Conservation (phyloP, 2,888 invertebrate species). For the Drosophila bunnanda region DNA sequence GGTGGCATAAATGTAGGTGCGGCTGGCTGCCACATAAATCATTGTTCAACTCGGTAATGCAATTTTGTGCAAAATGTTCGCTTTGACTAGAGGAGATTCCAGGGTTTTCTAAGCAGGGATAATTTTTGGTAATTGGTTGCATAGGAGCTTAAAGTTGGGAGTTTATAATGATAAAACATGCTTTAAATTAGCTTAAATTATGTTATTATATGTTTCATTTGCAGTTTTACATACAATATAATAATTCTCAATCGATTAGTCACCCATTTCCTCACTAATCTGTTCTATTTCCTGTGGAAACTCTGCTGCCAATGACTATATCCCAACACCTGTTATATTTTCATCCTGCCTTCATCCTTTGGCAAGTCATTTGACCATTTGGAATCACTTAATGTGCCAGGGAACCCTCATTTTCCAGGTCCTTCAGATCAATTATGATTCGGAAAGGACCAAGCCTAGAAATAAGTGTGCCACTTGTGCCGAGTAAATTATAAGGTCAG, state of each 20-base stretch:
- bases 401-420: slow-evolving; percentile 39
- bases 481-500: slow-evolving; percentile 58
- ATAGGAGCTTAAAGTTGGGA: not conserved
- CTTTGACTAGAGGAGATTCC: slow-evolving; percentile 38
- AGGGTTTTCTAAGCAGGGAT: slow-evolving; percentile 21
- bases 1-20: slow-evolving; percentile 79
- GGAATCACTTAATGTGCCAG: slow-evolving; percentile 67
- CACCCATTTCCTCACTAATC: not conserved
- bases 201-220: too few species aligned
- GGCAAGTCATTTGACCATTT: slow-evolving; percentile 59
- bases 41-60: slow-evolving; percentile 69
- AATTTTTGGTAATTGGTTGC: slow-evolving; percentile 36
- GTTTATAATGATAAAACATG: not conserved
- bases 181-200: not conserved
- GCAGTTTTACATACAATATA: not conserved
- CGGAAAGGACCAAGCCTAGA: slow-evolving; percentile 9
- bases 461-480: slow-evolving; percentile 73
- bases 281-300: slow-evolving; percentile 6
- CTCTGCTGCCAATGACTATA: slow-evolving; percentile 4
- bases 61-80: slow-evolving; percentile 51
- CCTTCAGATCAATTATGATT: slow-evolving; percentile 62
- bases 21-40: slow-evolving; percentile 75
- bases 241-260: not conserved
- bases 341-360: not conserved
- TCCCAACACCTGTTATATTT: slow-evolving; percentile 59